These are phyloP conservation scores for Cynoglossus semilaevis DNA, from an alignment of 2,113 vertebrate species.

Conservation along the genomic window DNA sequence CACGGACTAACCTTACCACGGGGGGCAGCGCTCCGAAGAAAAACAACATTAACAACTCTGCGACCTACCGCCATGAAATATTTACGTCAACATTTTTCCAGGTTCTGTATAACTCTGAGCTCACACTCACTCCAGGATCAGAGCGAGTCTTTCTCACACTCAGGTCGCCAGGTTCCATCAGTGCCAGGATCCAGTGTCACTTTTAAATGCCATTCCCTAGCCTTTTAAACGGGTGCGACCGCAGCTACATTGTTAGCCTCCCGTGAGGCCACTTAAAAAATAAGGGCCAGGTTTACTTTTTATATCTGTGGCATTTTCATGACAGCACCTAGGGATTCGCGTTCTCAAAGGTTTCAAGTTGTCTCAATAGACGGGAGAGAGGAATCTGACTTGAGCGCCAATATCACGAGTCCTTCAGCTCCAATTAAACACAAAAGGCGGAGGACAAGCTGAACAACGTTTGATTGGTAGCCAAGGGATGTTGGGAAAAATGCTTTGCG, in stretches of 20 bases:
- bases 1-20: constrained; percentile 32
- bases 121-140: constrained; percentile 32
- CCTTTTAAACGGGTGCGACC: constrained; percentile 60
- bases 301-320: constrained; percentile 30
- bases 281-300: constrained; percentile 36
- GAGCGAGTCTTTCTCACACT: constrained; percentile 26
- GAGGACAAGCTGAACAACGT: constrained; percentile 33
- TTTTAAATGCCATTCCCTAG: constrained; percentile 56
- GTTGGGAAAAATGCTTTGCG: constrained; percentile 47
- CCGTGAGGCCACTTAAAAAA: constrained; percentile 55
- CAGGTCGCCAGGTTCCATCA: constrained; percentile 42
- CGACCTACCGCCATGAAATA: constrained; percentile 65
- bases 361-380: constrained; percentile 32
- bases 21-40: constrained; percentile 32
- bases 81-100: constrained; percentile 41
- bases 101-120: constrained; percentile 18
- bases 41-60: constrained; percentile 61
- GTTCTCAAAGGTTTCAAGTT: constrained; percentile 31
- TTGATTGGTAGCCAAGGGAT: constrained; percentile 65
- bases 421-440: constrained; percentile 53
- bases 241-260: constrained; percentile 43
- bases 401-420: constrained; percentile 39
- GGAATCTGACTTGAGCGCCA: constrained; percentile 41
- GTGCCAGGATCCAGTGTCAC: constrained; percentile 51
- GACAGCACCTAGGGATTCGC: constrained; percentile 4